Base-by-base conservation (phyloP, 2,888 invertebrate species). In the Reticulitermes lucifugus region DNA sequence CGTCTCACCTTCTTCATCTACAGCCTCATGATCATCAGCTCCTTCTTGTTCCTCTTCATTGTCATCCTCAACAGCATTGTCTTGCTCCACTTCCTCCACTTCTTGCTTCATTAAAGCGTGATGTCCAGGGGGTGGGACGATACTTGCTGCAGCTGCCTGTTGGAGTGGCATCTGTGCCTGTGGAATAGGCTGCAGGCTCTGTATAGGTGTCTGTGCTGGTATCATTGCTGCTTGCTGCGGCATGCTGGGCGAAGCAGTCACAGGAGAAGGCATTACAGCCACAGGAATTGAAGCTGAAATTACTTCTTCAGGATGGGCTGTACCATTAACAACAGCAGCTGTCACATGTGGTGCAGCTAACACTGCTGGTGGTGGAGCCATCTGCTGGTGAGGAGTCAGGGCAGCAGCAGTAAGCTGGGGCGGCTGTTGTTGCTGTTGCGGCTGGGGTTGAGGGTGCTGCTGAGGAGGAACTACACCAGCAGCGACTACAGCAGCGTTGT, bases 241-340 rank as follows among this genome's bases (percentile, higher is more conserved):
- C 43, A 86, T 60, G 7, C 41, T 81, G 4, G 86, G 65, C 4
- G 84, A 41, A n/a, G 75, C 80, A 71, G 83, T 71, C 25, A 79
- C 85, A 12, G 85, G 71, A 29, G 82, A 79, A 25, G 85, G 86
- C 18, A 82, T 60, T n/a, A 86, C 75, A 60, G 85, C 80, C 22
- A 82, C 82, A 83, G 86, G 84, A 55, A 87, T 86, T 41, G 86
- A 83, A 60, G 86, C 79, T 29, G 84, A 79, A 25, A 83, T 88
- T 70, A 91, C 91, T 70, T 91, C 91, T 59, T 88, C 88, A 12
- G 91, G 91, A 88, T 91, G 91, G 75, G 91, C 89, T 60, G 90
- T 88, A 55, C 91, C 91, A 87, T 91, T 91, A 83, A 91, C 90
- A 75, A 90, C 89, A 21, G 90, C 89, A 70, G 90, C 89, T 7